Evolutionary conservation across 2,888 invertebrate genomes (phyloP), one percentile per base, ranked within the genome.

Genomic region (Lycia hirtaria): DNA sequence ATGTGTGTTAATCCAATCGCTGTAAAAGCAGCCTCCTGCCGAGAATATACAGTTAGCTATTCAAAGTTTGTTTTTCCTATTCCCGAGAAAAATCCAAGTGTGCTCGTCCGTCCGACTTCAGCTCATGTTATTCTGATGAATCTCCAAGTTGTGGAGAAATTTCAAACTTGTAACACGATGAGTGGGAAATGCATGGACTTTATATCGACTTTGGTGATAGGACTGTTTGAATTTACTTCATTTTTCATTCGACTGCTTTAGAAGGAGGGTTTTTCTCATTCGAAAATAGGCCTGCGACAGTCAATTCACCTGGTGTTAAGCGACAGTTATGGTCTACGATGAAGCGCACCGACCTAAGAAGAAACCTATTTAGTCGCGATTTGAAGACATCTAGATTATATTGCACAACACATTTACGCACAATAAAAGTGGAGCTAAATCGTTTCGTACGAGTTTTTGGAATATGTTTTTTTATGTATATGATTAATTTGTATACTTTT

Each of bases 101-200:
- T 52, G 48, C 33, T 45, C 45, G 53, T 37, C 45, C 14, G 37
- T 22, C 28, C 38, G 64, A 56, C 56, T 67, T 49, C 48, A 64
- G 51, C 64, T 72, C 69, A 72, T 72, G 67, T 72, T 70, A 73
- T 72, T 71, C 64, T 53, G 51, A 75, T 72, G 69, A 72, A 63
- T 56, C 69, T 64, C 4, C 35, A 64, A 59, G 53, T 54, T 49
- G 41, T 15, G 43, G 12, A 30, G 14, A 14, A 58, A 57, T 48
- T 43, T 47, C 35, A 35, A 57, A 68, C 41, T 66, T 66, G 63
- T 62, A 65, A 66, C 60, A 56, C 50, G 58, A 49, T 62, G 57
- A 52, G 64, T 68, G 63, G 65, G 65, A 62, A 60, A 66, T 60
- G 67, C 64, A 48, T 50, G 50, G 40, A 49, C 43, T 58, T 63